These are phyloP conservation scores for Acrobasis suavella DNA, from an alignment of 2,888 invertebrate genomes.

Conservation along the genomic window DNA sequence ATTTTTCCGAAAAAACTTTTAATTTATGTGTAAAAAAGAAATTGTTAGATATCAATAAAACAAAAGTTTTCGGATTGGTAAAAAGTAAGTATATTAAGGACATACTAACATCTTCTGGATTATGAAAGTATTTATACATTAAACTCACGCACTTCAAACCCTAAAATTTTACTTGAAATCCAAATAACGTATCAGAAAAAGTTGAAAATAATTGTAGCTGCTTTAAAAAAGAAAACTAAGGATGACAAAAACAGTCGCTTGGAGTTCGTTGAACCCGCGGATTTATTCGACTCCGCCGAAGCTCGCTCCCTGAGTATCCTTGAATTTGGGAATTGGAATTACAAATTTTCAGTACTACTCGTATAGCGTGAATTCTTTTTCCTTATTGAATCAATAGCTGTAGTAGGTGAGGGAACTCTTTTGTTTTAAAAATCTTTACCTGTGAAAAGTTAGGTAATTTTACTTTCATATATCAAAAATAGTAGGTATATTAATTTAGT, in stretches of 20 bases:
- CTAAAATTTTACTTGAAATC: slow-evolving; percentile 55
- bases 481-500: too few relatives aligned
- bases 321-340: slow-evolving; percentile 75
- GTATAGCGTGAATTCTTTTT: slow-evolving; percentile 58
- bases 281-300: slow-evolving; percentile 64
- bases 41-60: too few relatives aligned
- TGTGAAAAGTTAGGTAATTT: too few relatives aligned
- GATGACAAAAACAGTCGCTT: slow-evolving; percentile 74
- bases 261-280: slow-evolving; percentile 64
- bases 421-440: too few relatives aligned
- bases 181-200: slow-evolving; percentile 63
- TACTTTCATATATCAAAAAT: too few relatives aligned
- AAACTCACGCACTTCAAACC: slow-evolving; percentile 33
- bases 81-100: too few relatives aligned
- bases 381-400: too few relatives aligned
- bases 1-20: too few relatives aligned
- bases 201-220: slow-evolving; percentile 73
- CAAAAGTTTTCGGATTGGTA: too few relatives aligned
- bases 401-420: too few relatives aligned
- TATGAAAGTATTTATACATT: neutral
- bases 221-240: slow-evolving; percentile 68
- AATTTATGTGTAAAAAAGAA: too few relatives aligned
- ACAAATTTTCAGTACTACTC: slow-evolving; percentile 78
- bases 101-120: neutral
- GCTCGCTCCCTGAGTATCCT: slow-evolving; percentile 52